Conservation (phyloP, 2,113 vertebrate genomes). For the Equus quagga region DNA sequence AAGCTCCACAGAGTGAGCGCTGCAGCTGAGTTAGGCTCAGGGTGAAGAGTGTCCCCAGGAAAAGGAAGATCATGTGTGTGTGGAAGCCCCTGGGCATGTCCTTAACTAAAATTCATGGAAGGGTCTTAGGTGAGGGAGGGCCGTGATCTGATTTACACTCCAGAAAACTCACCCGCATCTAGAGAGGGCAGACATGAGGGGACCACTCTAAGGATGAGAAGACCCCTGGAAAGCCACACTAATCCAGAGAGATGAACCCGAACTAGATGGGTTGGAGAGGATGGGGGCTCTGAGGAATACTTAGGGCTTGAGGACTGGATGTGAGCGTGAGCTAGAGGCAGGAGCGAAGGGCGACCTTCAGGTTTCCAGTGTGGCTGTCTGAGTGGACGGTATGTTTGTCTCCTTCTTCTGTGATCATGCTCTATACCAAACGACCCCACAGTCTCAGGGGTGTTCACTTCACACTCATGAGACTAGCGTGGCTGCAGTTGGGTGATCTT, state of each 20-base stretch:
- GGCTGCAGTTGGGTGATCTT: background rate
- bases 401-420: background rate
- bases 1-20: background rate
- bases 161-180: background rate
- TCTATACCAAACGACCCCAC: background rate
- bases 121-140: background rate
- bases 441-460: background rate
- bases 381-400: background rate
- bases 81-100: background rate
- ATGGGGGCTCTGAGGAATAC: background rate
- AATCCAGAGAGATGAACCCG: background rate
- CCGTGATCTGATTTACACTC: background rate
- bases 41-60: background rate
- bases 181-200: background rate
- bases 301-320: background rate
- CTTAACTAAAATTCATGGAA: background rate
- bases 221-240: background rate
- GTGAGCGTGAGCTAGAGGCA: background rate
- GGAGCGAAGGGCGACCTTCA: background rate
- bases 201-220: background rate
- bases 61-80: background rate
- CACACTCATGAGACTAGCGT: background rate
- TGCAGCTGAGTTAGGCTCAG: background rate
- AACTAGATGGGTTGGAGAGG: background rate
- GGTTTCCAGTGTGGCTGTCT: background rate